These are phyloP conservation scores for Crotalus tigris DNA, from an alignment of 2,113 vertebrate species.

Conservation along the genomic window DNA sequence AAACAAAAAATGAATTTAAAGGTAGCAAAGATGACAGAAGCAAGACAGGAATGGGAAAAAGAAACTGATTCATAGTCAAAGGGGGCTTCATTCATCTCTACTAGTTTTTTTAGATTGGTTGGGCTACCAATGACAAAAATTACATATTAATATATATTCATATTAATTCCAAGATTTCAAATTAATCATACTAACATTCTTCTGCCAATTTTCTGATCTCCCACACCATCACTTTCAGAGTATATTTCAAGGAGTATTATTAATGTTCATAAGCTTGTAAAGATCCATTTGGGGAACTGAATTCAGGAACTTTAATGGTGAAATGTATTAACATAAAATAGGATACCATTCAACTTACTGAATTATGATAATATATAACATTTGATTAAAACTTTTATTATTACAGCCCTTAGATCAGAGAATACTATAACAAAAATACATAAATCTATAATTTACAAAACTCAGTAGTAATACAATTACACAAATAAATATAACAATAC, in stretches of 20 bases:
- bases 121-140: neutral
- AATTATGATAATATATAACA: neutral
- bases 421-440: neutral
- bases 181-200: neutral
- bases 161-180: neutral
- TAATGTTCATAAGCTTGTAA: neutral
- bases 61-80: neutral
- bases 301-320: neutral
- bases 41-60: neutral
- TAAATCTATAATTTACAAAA: neutral
- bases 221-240: neutral
- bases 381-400: neutral
- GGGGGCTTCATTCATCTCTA: neutral
- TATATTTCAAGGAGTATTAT: neutral
- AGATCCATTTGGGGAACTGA: neutral
- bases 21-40: neutral
- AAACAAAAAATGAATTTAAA: neutral
- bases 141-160: neutral
- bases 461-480: neutral
- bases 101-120: neutral
- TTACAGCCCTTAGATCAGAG: neutral
- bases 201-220: neutral
- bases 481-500: neutral
- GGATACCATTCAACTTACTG: neutral
- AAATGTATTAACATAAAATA: neutral